A percentile compares a stretch with the other conserved stretches of the same genome.
phyloP scores from a whole-genome alignment of 1,140 invertebrate species.

The Macrocentrus cingulum region DNA sequence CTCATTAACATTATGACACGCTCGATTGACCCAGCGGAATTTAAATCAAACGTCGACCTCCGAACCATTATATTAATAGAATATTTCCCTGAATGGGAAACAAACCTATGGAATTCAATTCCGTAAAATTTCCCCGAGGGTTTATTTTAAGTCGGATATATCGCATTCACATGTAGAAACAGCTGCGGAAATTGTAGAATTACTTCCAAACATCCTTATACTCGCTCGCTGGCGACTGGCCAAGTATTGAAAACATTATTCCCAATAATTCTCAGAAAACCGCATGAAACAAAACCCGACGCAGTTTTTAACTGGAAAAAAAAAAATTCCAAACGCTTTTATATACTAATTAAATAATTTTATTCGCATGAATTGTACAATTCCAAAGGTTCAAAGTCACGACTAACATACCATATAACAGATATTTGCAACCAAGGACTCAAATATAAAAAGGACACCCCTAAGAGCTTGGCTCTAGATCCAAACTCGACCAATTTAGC shows the following conservation, averaged over 20 bases:
- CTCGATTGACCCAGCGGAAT: neutral
- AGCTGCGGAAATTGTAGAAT: neutral
- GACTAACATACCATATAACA: no score
- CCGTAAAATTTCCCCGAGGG: neutral
- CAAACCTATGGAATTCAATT: neutral
- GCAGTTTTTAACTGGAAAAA: no score
- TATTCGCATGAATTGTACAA: no score
- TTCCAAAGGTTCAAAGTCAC: no score
- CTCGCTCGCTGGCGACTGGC: neutral
- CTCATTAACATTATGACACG: neutral
- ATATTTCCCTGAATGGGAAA: no score
- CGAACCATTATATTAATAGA: no score
- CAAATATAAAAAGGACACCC: neutral
- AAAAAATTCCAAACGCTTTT: no score
- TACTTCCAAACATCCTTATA: conserved; percentile 3
- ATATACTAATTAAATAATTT: no score
- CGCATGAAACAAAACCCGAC: neutral
- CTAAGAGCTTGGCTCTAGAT: neutral
- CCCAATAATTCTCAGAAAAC: neutral
- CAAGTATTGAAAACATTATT: neutral
- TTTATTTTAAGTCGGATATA: neutral
- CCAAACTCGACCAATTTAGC: conserved; percentile 22
- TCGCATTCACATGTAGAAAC: neutral
- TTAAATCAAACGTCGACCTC: neutral
- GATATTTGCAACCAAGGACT: no score